Base-by-base conservation (phyloP, 1,140 invertebrate species). In the Agrypnia vestita region DNA sequence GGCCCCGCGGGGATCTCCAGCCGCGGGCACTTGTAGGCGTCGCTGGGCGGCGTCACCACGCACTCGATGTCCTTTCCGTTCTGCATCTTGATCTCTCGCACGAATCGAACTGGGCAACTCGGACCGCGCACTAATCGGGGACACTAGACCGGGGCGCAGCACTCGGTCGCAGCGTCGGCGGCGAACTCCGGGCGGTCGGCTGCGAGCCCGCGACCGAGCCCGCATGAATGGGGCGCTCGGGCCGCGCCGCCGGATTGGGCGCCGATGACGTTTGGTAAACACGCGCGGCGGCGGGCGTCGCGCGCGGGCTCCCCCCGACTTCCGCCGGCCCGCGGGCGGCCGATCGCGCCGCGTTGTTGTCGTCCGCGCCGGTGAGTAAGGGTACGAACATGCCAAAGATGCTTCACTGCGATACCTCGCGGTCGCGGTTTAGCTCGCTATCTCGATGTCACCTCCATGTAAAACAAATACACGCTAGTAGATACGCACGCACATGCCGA, bases 21-120 rank as follows among this genome's bases (percentile, higher is more conserved):
- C 44, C 55, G 44, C 25, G 44, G 64, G 35, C 35, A 72, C 51
- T 21, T 0, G 19, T 25, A 21, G 21, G 25, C 53, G 53, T 75
- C 78, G 46, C 12, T 72, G 11, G 78, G 67, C 8, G 81, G 78
- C 12, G 81, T 82, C 61, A 82, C 75, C 21, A 82, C 76, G 49
- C 81, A 82, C 56, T 74, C 75, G 35, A 82, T 61, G 19, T 62
- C 73, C 12, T 71, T 71, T 10, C 81, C 81, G 81, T 82, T 82
- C 53, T 82, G 78, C 81, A 82, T 82, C 35, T 55, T 78, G 12
- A 19, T 6, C 53, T 12, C 11, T 53, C 21, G 17, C 46, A 71
- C 43, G 47, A 49, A 25, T 12, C n/a, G 53, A 25, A 73, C 21
- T 73, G n/a, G 19, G 17, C 47, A 25, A 55, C 49, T 13, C 25